Percentiles rank a stretch among this genome's conserved stretches.
Conservation (phyloP, 2,888 invertebrate genomes). For the Andrena fulva region DNA sequence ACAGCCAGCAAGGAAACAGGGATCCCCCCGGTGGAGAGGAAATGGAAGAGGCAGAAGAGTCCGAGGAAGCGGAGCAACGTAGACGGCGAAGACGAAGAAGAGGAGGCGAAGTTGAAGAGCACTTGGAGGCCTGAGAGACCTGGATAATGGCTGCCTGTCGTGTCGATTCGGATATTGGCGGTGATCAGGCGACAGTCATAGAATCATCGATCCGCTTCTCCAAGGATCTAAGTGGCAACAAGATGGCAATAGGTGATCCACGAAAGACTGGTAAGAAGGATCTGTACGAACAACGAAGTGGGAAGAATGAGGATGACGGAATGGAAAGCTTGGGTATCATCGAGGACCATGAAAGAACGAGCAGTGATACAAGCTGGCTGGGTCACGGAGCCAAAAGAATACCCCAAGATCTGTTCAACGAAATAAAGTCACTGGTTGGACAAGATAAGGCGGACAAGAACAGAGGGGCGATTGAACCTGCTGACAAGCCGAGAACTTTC, state of each 20-base stretch:
- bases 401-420: neutral
- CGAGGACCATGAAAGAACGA: neutral
- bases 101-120: conserved; percentile 42
- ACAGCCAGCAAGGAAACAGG: conserved; percentile 18
- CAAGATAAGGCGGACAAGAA: neutral
- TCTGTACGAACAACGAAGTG: neutral
- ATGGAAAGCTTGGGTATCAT: neutral
- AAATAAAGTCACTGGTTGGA: neutral
- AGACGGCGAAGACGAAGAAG: conserved; percentile 55
- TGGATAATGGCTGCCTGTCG: conserved; percentile 60
- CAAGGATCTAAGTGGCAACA: neutral
- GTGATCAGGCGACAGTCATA: conserved; percentile 21
- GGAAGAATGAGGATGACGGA: neutral
- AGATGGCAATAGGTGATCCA: neutral
- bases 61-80: conserved; percentile 55
- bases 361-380: neutral
- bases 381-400: neutral
- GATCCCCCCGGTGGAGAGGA: conserved; percentile 35
- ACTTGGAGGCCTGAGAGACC: conserved; percentile 45
- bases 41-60: conserved; percentile 67
- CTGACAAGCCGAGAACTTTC: conserved; percentile 27
- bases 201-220: neutral
- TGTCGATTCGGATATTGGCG: conserved; percentile 47
- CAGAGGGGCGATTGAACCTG: neutral
- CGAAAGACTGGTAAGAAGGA: neutral